Base-by-base conservation (phyloP, 2,797 vertebrate species). In the Characodon lateralis region DNA sequence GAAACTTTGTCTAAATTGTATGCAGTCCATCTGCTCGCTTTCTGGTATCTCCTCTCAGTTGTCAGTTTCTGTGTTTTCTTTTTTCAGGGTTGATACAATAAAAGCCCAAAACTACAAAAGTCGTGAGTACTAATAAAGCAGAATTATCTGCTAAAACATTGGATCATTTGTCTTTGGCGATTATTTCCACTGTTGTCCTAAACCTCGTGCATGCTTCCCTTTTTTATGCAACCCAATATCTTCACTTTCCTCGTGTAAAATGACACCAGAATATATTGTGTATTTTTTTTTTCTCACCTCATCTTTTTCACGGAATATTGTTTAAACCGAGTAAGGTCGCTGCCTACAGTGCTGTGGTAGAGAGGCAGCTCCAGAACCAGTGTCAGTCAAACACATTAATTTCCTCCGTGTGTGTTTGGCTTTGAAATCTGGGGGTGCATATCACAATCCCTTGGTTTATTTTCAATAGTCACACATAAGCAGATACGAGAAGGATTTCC, bases 301-400 rank as follows among this genome's bases (percentile, higher is more conserved):
- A 31, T 86, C 73, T 16, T 83, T 78, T 72, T 88, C 69, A 20
- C 20, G 66, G 88, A 86, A 90, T 86, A 85, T 90, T 91, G 82
- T 90, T 89, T 78, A 51, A 84, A 84, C 78, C 76, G 76, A 80
- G 82, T 84, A 85, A 65, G 84, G 85, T 90, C 83, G 86, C 83
- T 85, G 89, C 80, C 72, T 68, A 73, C 79, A 66, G 35, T 81
- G 87, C 84, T 87, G 84, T 84, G 88, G 85, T 87, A 51, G 72
- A 16, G 58, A 80, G 63, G 69, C n/a, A 72, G 82, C 84, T 89
- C 85, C 87, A 81, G 51, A 86, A 83, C 72, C 59, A 10, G 76
- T 85, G 89, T 93, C 93, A 94, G 79, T 94, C 89, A 91, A 76
- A 86, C 83, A 68, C 85, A 46, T 93, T 95, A 13, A 95, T 94